Conservation (phyloP, 2,888 invertebrate species). For the Cepaea hortensis region DNA sequence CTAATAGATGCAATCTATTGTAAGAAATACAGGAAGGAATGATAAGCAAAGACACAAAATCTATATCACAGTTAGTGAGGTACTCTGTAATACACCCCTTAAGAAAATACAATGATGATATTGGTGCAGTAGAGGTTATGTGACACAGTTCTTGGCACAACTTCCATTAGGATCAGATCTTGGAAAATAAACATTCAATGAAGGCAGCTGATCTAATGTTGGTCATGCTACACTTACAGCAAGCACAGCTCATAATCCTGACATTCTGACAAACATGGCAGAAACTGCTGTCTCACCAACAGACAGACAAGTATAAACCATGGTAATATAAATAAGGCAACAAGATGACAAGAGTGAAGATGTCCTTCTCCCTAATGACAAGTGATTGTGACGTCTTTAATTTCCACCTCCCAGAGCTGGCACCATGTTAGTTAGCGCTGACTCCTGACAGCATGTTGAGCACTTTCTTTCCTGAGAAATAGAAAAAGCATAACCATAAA, state of each 20-base stretch:
- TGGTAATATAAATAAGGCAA: constrained; percentile 44
- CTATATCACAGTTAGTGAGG: constrained; percentile 47
- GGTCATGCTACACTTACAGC: constrained; percentile 3
- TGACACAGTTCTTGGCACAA: constrained; percentile 15
- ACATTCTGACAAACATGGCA: neutral
- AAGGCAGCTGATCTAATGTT: neutral
- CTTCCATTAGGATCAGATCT: constrained; percentile 14
- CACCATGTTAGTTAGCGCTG: constrained; percentile 51
- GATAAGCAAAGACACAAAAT: constrained; percentile 42
- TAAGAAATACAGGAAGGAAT: constrained; percentile 30
- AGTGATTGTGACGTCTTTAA: constrained; percentile 9
- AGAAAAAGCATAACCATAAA: neutral
- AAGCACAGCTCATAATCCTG: neutral
- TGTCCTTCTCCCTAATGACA: neutral
- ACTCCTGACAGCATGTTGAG: constrained; percentile 53
- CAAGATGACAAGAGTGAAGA: constrained; percentile 34
- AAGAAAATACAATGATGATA: neutral
- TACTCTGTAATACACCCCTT: neutral
- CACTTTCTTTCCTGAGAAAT: constrained; percentile 55
- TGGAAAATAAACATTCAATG: neutral
- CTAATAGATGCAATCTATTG: neutral
- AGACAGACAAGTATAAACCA: neutral
- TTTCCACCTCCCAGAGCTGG: constrained; percentile 49
- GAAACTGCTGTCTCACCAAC: constrained; percentile 5
- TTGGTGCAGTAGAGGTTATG: neutral